phyloP scores from a whole-genome alignment of 2,797 vertebrate species.

The Sciurus vulgaris region DNA sequence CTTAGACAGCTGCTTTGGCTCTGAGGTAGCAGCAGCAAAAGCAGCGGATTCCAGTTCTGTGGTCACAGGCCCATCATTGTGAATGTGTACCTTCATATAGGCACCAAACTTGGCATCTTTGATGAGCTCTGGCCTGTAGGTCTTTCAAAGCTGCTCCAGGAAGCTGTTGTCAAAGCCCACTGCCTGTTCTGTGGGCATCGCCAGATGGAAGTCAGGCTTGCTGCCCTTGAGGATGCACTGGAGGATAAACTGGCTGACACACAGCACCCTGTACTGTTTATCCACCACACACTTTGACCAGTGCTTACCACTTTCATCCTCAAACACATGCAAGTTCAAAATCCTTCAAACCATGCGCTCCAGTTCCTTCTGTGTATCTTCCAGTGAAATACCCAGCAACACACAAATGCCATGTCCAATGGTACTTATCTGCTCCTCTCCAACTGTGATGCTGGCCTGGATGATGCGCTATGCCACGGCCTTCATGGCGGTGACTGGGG shows the following conservation, averaged over 20 bases:
- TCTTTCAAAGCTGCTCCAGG: slow-evolving; percentile 93
- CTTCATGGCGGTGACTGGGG: too few species aligned
- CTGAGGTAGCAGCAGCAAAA: too few species aligned
- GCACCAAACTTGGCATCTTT: too few species aligned
- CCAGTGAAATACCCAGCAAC: slow-evolving; percentile 95
- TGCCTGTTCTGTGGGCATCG: slow-evolving; percentile 95
- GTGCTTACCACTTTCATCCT: slow-evolving; percentile 94
- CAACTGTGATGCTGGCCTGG: too few species aligned
- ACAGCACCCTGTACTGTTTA: slow-evolving; percentile 94
- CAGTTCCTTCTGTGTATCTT: slow-evolving; percentile 95
- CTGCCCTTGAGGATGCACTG: slow-evolving; percentile 97
- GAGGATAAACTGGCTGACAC: slow-evolving; percentile 97
- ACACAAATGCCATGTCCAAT: slow-evolving; percentile 96
- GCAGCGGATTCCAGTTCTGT: too few species aligned
- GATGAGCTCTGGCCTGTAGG: slow-evolving; percentile 94
- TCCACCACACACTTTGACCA: slow-evolving; percentile 98
- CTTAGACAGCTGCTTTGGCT: too few species aligned
- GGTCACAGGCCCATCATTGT: too few species aligned
- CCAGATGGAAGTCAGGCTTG: slow-evolving; percentile 97
- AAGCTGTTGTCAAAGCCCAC: slow-evolving; percentile 95
- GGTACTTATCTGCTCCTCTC: slow-evolving; percentile 93
- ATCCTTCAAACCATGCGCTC: slow-evolving; percentile 99
- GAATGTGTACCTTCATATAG: too few species aligned
- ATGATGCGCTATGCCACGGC: too few species aligned
- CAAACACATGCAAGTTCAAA: slow-evolving; percentile 96